These are phyloP conservation scores for Falco punctatus DNA, from an alignment of 2,113 vertebrate genomes.

Conservation along the genomic window DNA sequence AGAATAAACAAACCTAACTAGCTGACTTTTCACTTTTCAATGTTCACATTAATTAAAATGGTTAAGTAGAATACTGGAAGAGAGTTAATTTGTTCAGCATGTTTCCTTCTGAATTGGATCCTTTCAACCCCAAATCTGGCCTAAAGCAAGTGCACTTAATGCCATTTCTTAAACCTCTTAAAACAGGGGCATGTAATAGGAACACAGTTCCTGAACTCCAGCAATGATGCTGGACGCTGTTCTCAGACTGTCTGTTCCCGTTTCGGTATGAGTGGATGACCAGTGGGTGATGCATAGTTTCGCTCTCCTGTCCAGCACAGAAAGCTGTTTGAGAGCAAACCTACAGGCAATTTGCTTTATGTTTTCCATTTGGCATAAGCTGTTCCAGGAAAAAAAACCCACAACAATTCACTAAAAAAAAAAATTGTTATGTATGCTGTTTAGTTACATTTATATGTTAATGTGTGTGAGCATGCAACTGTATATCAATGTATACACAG, in stretches of 20 bases:
- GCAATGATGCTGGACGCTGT: neutral
- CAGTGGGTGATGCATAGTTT: conserved; percentile 34
- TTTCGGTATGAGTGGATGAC: neutral
- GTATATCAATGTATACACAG: neutral
- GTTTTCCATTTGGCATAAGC: neutral
- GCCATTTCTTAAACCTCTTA: neutral
- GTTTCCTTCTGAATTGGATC: conserved; percentile 54
- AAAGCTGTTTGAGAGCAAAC: conserved; percentile 34
- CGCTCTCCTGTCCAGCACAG: neutral
- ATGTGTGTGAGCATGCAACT: neutral
- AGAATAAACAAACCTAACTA: conserved; percentile 12
- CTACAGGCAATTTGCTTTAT: neutral
- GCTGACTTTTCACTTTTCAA: conserved; percentile 20
- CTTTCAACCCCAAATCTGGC: conserved; percentile 39
- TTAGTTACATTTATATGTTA: neutral
- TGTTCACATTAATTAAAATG: conserved; percentile 42
- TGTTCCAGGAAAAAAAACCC: neutral
- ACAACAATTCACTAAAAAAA: neutral
- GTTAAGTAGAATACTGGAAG: neutral
- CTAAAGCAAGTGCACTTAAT: conserved; percentile 51
- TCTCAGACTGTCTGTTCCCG: neutral
- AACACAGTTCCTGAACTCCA: neutral
- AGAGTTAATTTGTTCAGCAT: conserved; percentile 56
- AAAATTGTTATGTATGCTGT: neutral
- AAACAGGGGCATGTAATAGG: neutral